Evolutionary conservation across 2,113 vertebrate genomes (phyloP), one percentile per base, ranked within the genome.

Genomic region (Thermophis baileyi): DNA sequence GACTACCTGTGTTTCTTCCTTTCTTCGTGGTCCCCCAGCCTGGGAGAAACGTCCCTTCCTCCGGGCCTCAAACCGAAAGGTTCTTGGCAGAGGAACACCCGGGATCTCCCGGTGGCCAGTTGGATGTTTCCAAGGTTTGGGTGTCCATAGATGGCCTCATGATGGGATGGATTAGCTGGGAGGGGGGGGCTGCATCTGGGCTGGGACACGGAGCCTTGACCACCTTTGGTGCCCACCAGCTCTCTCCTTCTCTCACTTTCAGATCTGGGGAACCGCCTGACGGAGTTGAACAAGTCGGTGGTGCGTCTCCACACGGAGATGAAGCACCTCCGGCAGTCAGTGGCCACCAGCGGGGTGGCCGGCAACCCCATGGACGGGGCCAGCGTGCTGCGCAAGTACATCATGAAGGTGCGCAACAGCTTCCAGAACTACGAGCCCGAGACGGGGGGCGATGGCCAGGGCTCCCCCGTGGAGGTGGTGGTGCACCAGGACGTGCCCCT

Each of bases 201-300:
- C n/a, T 18, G n/a, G 69, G 69, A n/a, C 4, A 7, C 0, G n/a
- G 40, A 6, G n/a, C n/a, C n/a, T 3, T 0, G 69, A 2, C 12
- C 63, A 35, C 6, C 12, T 16, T 4, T 14, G 0, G 4, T 6
- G 63, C n/a, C 63, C 27, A 30, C 24, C 55, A 8, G 8, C 60
- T 47, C 24, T n/a, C 6, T 40, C 69, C 69, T 81, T 20, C 2
- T 18, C 69, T 20, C 4, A 2, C 49, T 30, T 30, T 20, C 94
- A 98, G 98, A 98, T 92, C 96, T 99, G 30, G 98, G 98, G 0
- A 99, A 98, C 96, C 97, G 98, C 40, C 97, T 99, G 96, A 99
- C 98, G 7, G 98, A 98, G 96, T 96, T 99, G 89, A 98, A 95
- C 95, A 98, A 98, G 96, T 98, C 97, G 0, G 96, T 99, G 20